Evolutionary conservation across 1,140 invertebrate genomes (phyloP).

Genomic region (Cataglyphis hispanica): DNA sequence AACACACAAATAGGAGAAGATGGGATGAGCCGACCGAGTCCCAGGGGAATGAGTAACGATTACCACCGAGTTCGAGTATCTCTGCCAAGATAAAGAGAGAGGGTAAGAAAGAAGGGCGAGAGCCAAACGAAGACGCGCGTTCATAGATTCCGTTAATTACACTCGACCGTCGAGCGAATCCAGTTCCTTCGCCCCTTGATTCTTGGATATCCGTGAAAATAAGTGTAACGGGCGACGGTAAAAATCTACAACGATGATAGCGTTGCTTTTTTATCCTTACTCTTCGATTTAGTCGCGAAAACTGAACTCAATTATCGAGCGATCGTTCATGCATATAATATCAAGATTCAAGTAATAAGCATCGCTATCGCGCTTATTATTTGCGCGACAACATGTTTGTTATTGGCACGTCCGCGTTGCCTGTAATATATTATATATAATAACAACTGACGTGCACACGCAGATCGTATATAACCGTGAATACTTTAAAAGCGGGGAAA

Average conservation of each 20-base stretch:
- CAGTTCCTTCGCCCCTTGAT: slow-evolving; percentile 50
- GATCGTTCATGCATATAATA: neutral
- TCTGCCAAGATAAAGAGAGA: slow-evolving; percentile 14
- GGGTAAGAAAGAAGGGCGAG: neutral
- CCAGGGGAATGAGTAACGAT: slow-evolving; percentile 61
- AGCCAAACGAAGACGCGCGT: neutral
- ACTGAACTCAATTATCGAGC: neutral
- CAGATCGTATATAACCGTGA: slow-evolving; percentile 2
- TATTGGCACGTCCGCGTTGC: neutral
- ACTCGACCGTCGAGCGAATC: slow-evolving; percentile 62
- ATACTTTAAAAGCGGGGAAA: slow-evolving; percentile 29
- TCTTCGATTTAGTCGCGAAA: slow-evolving; percentile 24
- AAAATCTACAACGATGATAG: neutral
- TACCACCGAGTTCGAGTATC: slow-evolving; percentile 62
- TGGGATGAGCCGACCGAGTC: neutral
- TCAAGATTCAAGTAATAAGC: neutral
- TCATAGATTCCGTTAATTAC: slow-evolving; percentile 66
- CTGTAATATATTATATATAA: neutral
- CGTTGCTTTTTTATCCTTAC: neutral
- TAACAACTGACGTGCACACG: neutral
- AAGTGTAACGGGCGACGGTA: neutral
- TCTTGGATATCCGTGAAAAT: slow-evolving; percentile 25
- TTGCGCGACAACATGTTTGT: neutral
- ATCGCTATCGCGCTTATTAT: slow-evolving; percentile 19
- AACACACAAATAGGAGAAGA: slow-evolving; percentile 28